These are phyloP conservation scores for Oppia nitens DNA, from an alignment of 1,140 invertebrate species.

Conservation along the genomic window DNA sequence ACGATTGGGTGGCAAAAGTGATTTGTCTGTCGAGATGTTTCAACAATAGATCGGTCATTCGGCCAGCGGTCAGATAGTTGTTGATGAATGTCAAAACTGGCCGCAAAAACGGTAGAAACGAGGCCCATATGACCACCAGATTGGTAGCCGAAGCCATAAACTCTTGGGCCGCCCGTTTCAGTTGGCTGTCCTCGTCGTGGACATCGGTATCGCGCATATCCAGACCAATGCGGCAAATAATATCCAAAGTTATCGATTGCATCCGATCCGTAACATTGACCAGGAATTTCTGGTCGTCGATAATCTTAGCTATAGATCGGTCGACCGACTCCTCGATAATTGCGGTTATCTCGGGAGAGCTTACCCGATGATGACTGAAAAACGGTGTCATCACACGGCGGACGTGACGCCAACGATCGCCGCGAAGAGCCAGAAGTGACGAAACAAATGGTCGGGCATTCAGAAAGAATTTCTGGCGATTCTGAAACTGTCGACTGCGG, in stretches of 20 bases:
- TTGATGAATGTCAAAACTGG: slow-evolving; percentile 23
- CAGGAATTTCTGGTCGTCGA: neutral
- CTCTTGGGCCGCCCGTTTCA: slow-evolving; percentile 25
- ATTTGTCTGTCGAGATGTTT: slow-evolving; percentile 21
- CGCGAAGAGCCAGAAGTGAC: slow-evolving; percentile 25
- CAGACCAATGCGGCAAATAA: slow-evolving; percentile 5
- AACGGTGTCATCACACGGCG: slow-evolving; percentile 3
- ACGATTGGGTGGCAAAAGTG: neutral
- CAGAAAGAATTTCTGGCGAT: slow-evolving; percentile 25
- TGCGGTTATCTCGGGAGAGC: neutral
- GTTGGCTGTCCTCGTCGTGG: neutral
- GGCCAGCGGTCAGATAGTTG: slow-evolving; percentile 23
- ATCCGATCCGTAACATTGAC: neutral
- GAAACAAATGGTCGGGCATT: slow-evolving; percentile 25
- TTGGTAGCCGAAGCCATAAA: slow-evolving; percentile 27
- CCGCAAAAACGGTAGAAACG: slow-evolving; percentile 26
- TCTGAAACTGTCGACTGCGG: slow-evolving; percentile 10
- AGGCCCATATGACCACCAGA: slow-evolving; percentile 23
- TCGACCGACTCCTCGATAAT: neutral
- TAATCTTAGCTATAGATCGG: neutral
- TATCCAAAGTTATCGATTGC: slow-evolving; percentile 12
- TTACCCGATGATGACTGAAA: neutral
- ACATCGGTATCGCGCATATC: slow-evolving; percentile 7
- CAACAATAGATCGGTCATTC: slow-evolving; percentile 26
- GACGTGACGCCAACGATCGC: slow-evolving; percentile 12